phyloP scores from a whole-genome alignment of 2,797 vertebrate species.

The Coregonus sp. region DNA sequence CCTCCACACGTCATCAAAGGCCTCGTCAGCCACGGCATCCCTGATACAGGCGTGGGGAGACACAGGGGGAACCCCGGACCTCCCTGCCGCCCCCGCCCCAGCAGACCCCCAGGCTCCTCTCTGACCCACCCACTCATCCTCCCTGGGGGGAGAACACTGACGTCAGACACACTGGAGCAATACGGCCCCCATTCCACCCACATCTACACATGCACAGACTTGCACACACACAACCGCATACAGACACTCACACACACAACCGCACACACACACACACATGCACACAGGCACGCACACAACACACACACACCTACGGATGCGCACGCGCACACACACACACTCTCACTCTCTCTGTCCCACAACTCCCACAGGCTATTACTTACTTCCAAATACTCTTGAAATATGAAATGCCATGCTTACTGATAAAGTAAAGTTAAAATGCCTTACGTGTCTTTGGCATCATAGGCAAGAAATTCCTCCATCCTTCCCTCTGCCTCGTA shows the following conservation, averaged over 20 bases:
- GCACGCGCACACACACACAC: neutral
- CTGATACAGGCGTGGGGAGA: conserved; percentile 81
- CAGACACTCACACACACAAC: neutral
- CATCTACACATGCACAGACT: neutral
- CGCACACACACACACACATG: neutral
- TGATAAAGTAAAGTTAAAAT: neutral
- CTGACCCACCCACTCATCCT: conserved; percentile 68
- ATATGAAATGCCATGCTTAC: neutral
- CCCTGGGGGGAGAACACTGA: conserved; percentile 58
- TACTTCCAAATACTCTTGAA: neutral
- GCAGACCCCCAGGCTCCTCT: conserved; percentile 43
- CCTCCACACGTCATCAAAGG: conserved; percentile 81
- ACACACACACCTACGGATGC: too few species aligned
- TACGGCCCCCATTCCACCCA: neutral
- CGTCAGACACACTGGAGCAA: conserved; percentile 5
- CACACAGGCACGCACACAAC: neutral
- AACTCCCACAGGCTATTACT: too few species aligned
- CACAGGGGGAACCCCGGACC: conserved; percentile 76
- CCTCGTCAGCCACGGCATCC: conserved; percentile 75
- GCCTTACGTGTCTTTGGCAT: conserved; percentile 78
- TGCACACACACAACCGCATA: neutral
- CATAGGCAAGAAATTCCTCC: conserved; percentile 85
- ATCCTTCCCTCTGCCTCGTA: conserved; percentile 80
- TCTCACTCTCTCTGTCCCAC: too few species aligned
- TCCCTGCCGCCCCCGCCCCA: conserved; percentile 21